Evolutionary conservation across 35 echinoderm and acorn worm genomes (phyloP).

Genomic region (Acanthaster planci): DNA sequence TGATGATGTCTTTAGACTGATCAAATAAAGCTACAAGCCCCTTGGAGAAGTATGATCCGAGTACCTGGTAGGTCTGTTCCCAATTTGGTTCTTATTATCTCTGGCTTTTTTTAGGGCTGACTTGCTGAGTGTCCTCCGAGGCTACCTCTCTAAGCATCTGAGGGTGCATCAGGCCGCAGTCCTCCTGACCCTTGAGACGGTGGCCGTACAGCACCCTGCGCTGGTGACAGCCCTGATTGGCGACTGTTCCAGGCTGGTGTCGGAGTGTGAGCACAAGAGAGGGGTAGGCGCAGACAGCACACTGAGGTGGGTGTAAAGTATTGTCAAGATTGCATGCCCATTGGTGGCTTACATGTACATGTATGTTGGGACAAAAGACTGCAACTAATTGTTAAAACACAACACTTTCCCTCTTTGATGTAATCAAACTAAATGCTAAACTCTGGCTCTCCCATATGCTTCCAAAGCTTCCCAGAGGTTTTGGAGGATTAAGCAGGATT

Average conservation of each 20-base stretch:
- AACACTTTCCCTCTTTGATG: too few species aligned
- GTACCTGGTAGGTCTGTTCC: background rate
- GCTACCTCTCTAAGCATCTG: constrained; percentile 52
- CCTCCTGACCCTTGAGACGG: constrained; percentile 59
- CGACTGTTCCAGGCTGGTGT: constrained; percentile 58
- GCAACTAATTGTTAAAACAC: too few species aligned
- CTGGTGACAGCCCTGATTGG: constrained; percentile 53
- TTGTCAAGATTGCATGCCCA: too few species aligned
- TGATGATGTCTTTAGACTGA: too few species aligned
- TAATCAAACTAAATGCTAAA: too few species aligned
- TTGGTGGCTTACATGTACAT: too few species aligned
- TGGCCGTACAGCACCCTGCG: constrained; percentile 61
- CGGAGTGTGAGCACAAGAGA: constrained; percentile 66
- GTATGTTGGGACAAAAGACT: too few species aligned
- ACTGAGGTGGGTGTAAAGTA: constrained; percentile 57
- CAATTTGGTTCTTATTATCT: background rate
- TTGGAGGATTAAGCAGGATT: too few species aligned
- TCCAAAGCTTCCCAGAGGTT: too few species aligned
- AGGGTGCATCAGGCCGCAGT: constrained; percentile 55
- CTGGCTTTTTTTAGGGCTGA: constrained; percentile 13
- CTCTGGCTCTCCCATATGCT: too few species aligned
- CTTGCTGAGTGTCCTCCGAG: constrained; percentile 41
- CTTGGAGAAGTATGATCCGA: too few species aligned
- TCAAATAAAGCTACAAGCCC: too few species aligned
- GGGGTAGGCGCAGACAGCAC: constrained; percentile 55